Percentiles rank a stretch among this genome's conserved stretches.
Evolutionary conservation across 2,888 invertebrate species (phyloP).

Genomic region (Drosophila niveifrons): DNA sequence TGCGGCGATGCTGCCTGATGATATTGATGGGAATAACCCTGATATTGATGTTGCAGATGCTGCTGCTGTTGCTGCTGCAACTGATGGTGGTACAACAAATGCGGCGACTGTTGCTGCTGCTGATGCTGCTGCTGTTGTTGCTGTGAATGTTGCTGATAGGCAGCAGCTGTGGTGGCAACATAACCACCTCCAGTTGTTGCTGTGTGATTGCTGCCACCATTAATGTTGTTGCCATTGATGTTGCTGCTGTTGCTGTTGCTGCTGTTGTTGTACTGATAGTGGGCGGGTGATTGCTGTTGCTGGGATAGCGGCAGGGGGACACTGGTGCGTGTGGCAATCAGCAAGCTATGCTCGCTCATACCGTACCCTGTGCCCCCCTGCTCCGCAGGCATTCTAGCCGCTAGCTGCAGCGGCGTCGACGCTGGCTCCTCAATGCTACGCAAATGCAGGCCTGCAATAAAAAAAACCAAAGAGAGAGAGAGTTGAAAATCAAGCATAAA

Average conservation of each 20-base stretch:
- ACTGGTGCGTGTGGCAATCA: constrained; percentile 86
- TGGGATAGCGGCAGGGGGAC: constrained; percentile 85
- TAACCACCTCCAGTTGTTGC: constrained; percentile 22
- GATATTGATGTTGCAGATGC: constrained; percentile 58
- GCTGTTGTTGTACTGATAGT: constrained; percentile 55
- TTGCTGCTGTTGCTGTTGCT: constrained; percentile 22
- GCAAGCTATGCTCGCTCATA: constrained; percentile 87
- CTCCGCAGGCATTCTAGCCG: constrained; percentile 87
- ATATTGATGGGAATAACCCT: constrained; percentile 63
- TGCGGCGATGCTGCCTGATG: constrained; percentile 72
- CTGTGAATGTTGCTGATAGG: constrained; percentile 57
- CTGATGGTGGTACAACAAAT: constrained; percentile 31
- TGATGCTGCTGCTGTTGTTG: constrained; percentile 52
- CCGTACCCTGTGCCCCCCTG: constrained; percentile 88
- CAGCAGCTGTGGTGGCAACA: constrained; percentile 67
- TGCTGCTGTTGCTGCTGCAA: constrained; percentile 51
- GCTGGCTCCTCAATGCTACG: constrained; percentile 94
- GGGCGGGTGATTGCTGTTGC: constrained; percentile 73
- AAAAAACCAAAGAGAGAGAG: constrained; percentile 7
- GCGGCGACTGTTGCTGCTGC: constrained; percentile 35
- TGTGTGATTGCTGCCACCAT: constrained; percentile 32
- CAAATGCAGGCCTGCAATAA: constrained; percentile 91
- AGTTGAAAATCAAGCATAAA: constrained; percentile 24
- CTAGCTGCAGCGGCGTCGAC: constrained; percentile 85
- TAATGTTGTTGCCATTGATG: constrained; percentile 21